These are phyloP conservation scores for Limanda limanda DNA, from an alignment of 2,113 vertebrate genomes.

Conservation along the genomic window DNA sequence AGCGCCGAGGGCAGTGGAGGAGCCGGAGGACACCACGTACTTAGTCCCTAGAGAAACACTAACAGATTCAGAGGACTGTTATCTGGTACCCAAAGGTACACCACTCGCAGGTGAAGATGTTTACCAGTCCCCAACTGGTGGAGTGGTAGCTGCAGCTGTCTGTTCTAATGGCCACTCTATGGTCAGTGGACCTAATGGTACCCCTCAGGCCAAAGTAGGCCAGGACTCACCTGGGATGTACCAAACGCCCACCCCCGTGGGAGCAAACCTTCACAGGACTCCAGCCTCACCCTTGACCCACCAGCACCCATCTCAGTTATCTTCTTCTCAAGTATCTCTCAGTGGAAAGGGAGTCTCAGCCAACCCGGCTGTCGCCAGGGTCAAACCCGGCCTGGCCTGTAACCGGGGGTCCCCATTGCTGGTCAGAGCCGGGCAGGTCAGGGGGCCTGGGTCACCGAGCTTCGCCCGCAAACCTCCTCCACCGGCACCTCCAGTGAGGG, in stretches of 20 bases:
- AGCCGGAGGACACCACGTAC: constrained; percentile 73
- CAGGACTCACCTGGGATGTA: constrained; percentile 77
- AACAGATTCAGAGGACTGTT: constrained; percentile 74
- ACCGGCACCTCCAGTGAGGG: constrained; percentile 82
- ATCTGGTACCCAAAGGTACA: constrained; percentile 80
- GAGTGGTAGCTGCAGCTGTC: constrained; percentile 34
- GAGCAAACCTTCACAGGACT: constrained; percentile 67
- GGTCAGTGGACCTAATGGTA: constrained; percentile 35
- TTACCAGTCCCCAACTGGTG: constrained; percentile 82
- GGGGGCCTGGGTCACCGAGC: constrained; percentile 78
- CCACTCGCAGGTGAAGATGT: constrained; percentile 77
- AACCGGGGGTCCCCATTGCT: constrained; percentile 79
- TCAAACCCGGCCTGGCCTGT: constrained; percentile 66
- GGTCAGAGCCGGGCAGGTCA: constrained; percentile 70
- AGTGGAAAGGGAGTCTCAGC: constrained; percentile 64
- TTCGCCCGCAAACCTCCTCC: constrained; percentile 82
- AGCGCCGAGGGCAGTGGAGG: constrained; percentile 59
- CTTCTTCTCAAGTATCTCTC: constrained; percentile 61
- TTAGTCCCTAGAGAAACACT: constrained; percentile 73
- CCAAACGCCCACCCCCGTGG: constrained; percentile 76
- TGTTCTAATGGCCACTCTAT: constrained; percentile 40
- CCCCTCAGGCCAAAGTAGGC: constrained; percentile 59
- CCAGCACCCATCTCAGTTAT: constrained; percentile 66
- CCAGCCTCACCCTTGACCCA: constrained; percentile 59
- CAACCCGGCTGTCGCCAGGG: constrained; percentile 56